Base-by-base conservation (phyloP, 2,113 vertebrate species). In the Sarotherodon lohbergeri region DNA sequence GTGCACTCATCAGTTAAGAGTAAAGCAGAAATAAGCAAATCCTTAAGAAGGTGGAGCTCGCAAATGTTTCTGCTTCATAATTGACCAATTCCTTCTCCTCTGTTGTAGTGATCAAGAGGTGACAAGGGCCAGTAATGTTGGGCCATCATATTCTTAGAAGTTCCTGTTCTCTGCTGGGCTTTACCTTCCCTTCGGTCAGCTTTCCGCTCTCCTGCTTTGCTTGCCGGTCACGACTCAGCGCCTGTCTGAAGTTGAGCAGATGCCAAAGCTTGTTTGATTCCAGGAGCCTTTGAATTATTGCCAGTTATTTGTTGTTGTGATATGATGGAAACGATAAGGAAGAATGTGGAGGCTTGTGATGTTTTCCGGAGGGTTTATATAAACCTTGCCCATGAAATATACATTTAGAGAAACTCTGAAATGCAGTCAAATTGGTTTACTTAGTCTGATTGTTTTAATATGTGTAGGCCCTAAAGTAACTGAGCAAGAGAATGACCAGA, bases 271-370 rank as follows among this genome's bases (percentile, higher is more conserved):
- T 7, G 24, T 86, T 61, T 90, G 85, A 91, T 76, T 92, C 81
- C 83, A 83, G 86, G 68, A 85, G 88, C 50, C 85, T 91, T 93
- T 93, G 84, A 90, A 81, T 93, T 68, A 80, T 86, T 87, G 89
- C 91, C 86, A 90, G 84, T 81, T 86, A 89, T 93, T 90, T 90
- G 66, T 88, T 92, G 87, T 89, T 57, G 83, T 86, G 83, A 82
- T 91, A 61, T 91, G 82, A 87, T 76, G 36, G 66, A 48, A 85
- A 81, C 73, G 48, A 83, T 17, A 13, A 34, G 14, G 80, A 92
- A 82, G 56, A 80, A 86, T 81, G 41, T 56, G 82, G 71, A 61
- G 63, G 63, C 2, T 61, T 89, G 78, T 68, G 52, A 73, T 82
- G 55, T 78, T 80, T 36, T 52, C 36, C 39, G 71, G 13, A 59